Base-by-base conservation (phyloP, 2,113 vertebrate species). In the Daboia siamensis region DNA sequence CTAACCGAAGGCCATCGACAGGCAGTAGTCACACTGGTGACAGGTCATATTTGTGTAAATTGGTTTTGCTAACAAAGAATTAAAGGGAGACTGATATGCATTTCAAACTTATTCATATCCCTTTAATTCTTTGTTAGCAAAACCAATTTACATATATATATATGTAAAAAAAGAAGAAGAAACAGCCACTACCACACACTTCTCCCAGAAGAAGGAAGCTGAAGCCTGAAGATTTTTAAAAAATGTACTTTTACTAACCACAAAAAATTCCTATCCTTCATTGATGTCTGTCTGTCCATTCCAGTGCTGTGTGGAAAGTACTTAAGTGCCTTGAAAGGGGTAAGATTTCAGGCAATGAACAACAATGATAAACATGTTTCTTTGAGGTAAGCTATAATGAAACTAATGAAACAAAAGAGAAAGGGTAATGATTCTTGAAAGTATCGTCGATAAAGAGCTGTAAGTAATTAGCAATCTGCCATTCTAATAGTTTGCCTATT, bases 361-460 rank as follows among this genome's bases (percentile, higher is more conserved):
- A 93, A 92, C 92, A 93, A 44, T 64, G 90, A 54, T 86, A 55
- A 87, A 13, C 15, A 57, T 88, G 3, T 21, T 94, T 61, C 88
- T 91, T 94, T 64, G 59, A 39, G 15, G 90, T 69, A 88, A 94
- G 92, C 61, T 44, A 48, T 54, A 91, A 92, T 84, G 20, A 92
- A 94, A 85, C 61, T 93, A 52, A 84, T 39, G 56, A 85, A 89
- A 56, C 26, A 55, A 94, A 92, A 0, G 48, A 88, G 89, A 89
- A 90, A 88, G 88, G 39, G 88, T 93, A 91, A 94, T 91, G 89
- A 90, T 92, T 94, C 88, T 95, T 92, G 86, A 93, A 94, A 85
- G 12, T 94, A 24, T 8, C 44, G 64, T 56, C 80, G 93, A 86
- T 74, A 86, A 84, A 90, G 87, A 88, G 56, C 44, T 55, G 11